Base-by-base conservation (phyloP, 2,113 vertebrate species). In the Tringa solitaria region DNA sequence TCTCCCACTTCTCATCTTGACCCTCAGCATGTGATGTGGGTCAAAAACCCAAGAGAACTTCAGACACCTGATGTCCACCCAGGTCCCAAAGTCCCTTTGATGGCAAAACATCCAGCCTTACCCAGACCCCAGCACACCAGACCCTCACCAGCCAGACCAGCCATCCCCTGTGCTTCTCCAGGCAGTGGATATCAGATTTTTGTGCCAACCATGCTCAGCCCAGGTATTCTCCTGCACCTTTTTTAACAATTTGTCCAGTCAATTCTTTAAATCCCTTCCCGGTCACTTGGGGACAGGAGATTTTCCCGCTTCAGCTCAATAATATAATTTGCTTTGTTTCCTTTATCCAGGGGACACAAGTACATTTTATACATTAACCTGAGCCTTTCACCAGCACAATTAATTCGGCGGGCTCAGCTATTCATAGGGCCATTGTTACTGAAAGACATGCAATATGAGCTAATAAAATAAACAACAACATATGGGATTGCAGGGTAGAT, bases 401-500 rank as follows among this genome's bases (percentile, higher is more conserved):
- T 89, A 93, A 95, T 93, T 90, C 28, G 0, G 35, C 32, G 6
- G 51, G 53, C 26, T 0, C 10, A 28, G 69, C 84, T 83, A 63
- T 77, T 95, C 68, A 30, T 28, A 33, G 61, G 77, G 73, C 57
- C 20, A 1, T 45, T 35, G 43, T 21, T 76, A 64, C 69, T 87
- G 91, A 89, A 87, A 93, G 89, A 91, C 67, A 81, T 33, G 57
- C 77, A 89, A 89, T 64, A 57, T 15, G 81, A 96, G 87, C 93
- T 79, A 91, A 95, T 79, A 96, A 95, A 96, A 94, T 84, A 74
- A 95, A 94, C 86, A 93, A 60, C 72, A 95, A 77, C 93, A 97
- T 91, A 93, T 63, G 91, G 96, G 95, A 75, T 59, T 67, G 68
- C 67, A 76, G 82, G 32, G 70, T 59, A 61, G 64, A 70, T 84